Percentiles rank a stretch among this genome's conserved stretches.
phyloP scores from a whole-genome alignment of 2,113 vertebrate genomes.

The Takifugu bimaculatus region DNA sequence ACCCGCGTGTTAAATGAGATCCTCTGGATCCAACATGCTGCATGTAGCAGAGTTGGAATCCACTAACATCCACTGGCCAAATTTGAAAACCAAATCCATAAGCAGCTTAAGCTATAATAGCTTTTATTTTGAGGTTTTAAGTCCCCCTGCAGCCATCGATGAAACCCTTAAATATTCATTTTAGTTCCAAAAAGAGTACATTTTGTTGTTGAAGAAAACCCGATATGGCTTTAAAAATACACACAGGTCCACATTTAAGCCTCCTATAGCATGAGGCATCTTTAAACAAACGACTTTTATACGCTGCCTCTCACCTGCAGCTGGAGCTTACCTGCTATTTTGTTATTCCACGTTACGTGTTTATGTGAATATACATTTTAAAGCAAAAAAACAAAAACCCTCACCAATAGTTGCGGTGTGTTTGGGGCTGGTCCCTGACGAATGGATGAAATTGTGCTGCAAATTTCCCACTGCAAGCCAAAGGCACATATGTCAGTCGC shows the following conservation, averaged over 20 bases:
- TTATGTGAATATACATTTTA: no score
- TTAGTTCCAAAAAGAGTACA: no score
- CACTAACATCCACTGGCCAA: conserved; percentile 27
- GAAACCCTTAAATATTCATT: no score
- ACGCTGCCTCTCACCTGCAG: conserved; percentile 3
- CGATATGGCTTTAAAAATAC: no score
- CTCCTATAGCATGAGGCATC: conserved; percentile 50
- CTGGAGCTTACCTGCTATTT: no score
- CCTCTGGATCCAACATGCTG: conserved; percentile 40
- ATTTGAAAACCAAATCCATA: conserved; percentile 27
- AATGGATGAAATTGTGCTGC: conserved; percentile 87
- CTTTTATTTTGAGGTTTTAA: conserved; percentile 49
- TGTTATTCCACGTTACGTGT: no score
- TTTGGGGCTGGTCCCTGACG: conserved; percentile 83
- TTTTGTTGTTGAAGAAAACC: no score
- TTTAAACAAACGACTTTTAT: conserved; percentile 36
- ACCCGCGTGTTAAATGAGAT: conserved; percentile 60
- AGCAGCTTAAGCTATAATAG: conserved; percentile 44
- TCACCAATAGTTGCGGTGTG: conserved; percentile 84
- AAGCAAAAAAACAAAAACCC: conserved; percentile 15
- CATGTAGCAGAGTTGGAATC: conserved; percentile 35
- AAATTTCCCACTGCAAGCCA: conserved; percentile 81
- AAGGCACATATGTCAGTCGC: conserved; percentile 51
- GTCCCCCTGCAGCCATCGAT: no score
- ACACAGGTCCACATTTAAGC: neutral